A percentile compares a stretch with the other conserved stretches of the same genome.
phyloP scores from a whole-genome alignment of 2,113 vertebrate genomes.

The Cranoglanis bouderius region DNA sequence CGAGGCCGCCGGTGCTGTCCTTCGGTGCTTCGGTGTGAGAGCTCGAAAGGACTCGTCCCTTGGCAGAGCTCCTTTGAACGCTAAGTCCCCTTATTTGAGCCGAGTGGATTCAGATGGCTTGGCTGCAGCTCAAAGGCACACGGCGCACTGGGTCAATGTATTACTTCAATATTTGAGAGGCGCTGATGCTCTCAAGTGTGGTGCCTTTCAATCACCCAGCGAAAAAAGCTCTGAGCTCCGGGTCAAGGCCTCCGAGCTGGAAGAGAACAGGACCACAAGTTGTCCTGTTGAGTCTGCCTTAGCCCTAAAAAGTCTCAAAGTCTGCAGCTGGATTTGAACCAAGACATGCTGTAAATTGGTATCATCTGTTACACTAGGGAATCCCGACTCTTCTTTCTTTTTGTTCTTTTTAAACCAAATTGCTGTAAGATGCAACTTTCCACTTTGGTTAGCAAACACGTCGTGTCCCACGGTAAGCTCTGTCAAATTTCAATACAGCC shows the following conservation, averaged over 20 bases:
- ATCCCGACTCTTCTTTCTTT: constrained; percentile 66
- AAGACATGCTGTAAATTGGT: constrained; percentile 62
- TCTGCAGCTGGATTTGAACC: constrained; percentile 51
- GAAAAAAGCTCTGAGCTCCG: constrained; percentile 55
- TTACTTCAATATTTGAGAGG: constrained; percentile 75
- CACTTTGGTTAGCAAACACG: constrained; percentile 30
- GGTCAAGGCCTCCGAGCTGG: constrained; percentile 64
- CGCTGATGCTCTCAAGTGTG: constrained; percentile 73
- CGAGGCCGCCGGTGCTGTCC: constrained; percentile 29
- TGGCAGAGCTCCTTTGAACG: constrained; percentile 74
- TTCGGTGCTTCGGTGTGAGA: constrained; percentile 44
- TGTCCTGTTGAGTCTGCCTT: constrained; percentile 45
- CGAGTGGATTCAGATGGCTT: constrained; percentile 84
- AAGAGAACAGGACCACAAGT: constrained; percentile 27
- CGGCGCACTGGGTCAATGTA: constrained; percentile 75
- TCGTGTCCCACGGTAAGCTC: constrained; percentile 19
- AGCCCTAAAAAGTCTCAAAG: constrained; percentile 33
- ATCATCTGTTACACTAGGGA: constrained; percentile 66
- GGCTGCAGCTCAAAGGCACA: constrained; percentile 74
- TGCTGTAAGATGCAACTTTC: constrained; percentile 32
- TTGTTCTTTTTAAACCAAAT: background rate
- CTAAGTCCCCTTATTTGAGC: constrained; percentile 76
- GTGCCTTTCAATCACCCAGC: constrained; percentile 71
- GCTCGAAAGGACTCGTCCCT: constrained; percentile 65
- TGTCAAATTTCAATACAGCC: constrained; percentile 58